Percentiles rank a stretch among this genome's conserved stretches.
Evolutionary conservation across 35 echinoderm and acorn worm species (phyloP).

Genomic region (Diadema setosum): DNA sequence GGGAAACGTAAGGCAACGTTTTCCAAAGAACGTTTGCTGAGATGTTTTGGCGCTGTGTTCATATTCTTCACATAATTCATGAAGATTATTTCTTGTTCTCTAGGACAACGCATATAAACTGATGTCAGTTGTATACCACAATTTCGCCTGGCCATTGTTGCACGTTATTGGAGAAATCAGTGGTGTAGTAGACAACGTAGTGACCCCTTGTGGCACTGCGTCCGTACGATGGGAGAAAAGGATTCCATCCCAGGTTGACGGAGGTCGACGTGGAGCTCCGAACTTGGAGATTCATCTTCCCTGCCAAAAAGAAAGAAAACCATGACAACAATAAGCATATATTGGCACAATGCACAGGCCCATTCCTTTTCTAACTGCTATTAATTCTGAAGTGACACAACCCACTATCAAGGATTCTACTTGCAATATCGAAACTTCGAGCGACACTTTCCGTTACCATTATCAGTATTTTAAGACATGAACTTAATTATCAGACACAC

Average conservation of each 20-base stretch:
- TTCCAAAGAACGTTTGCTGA: too few relatives aligned
- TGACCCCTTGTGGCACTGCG: background rate
- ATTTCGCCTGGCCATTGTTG: conserved; percentile 25
- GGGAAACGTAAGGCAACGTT: too few relatives aligned
- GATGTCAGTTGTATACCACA: too few relatives aligned
- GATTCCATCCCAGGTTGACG: conserved; percentile 64
- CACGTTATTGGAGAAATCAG: conserved; percentile 9
- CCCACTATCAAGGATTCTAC: too few relatives aligned
- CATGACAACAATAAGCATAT: background rate
- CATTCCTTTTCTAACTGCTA: background rate
- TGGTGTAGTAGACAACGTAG: conserved; percentile 59
- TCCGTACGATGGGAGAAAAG: background rate
- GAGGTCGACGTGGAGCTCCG: conserved; percentile 55
- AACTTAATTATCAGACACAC: background rate
- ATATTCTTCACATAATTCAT: too few relatives aligned
- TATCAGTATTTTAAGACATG: background rate
- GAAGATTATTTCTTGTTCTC: too few relatives aligned
- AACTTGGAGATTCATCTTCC: conserved; percentile 56
- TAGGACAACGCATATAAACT: too few relatives aligned
- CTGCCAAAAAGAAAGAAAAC: background rate
- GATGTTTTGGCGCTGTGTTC: too few relatives aligned
- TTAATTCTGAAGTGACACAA: too few relatives aligned
- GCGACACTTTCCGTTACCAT: background rate
- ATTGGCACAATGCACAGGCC: background rate
- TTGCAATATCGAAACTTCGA: too few relatives aligned